phyloP scores from a whole-genome alignment of 2,113 vertebrate genomes.

The Ondatra zibethicus region DNA sequence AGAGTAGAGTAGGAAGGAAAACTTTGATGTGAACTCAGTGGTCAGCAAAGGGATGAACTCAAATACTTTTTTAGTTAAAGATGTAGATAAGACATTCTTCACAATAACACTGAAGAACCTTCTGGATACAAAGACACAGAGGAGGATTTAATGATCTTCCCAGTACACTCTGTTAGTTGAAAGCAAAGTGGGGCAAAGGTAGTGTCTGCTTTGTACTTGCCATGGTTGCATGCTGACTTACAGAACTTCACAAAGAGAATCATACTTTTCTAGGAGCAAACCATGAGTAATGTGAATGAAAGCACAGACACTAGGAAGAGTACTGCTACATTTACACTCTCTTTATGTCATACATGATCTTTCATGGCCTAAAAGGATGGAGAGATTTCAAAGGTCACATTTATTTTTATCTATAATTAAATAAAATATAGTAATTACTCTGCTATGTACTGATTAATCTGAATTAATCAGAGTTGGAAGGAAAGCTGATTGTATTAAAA shows the following conservation, averaged over 20 bases:
- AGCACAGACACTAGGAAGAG: not conserved
- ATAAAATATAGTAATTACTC: not conserved
- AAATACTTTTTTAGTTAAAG: not conserved
- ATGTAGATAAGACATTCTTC: not conserved
- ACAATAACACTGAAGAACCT: not conserved
- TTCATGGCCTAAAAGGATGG: not conserved
- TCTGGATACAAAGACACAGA: too few relatives aligned
- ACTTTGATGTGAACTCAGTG: not conserved
- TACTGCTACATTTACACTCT: not conserved
- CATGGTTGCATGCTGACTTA: not conserved
- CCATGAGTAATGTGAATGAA: not conserved
- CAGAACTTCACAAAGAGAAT: not conserved
- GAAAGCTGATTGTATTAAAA: not conserved
- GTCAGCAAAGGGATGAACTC: not conserved
- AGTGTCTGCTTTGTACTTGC: not conserved
- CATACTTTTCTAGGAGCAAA: not conserved
- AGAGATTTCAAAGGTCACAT: not conserved
- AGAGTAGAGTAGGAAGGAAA: not conserved
- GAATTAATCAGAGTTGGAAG: not conserved
- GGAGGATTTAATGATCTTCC: not conserved
- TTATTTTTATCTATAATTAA: constrained; percentile 46
- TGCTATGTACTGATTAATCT: constrained; percentile 8
- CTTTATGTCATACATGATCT: not conserved
- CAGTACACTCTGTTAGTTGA: not conserved
- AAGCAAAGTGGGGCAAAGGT: not conserved